A percentile compares a stretch with the other conserved stretches of the same genome.
These are phyloP conservation scores for Pteropus alecto DNA, from an alignment of 2,113 vertebrate genomes.

Conservation along the genomic window DNA sequence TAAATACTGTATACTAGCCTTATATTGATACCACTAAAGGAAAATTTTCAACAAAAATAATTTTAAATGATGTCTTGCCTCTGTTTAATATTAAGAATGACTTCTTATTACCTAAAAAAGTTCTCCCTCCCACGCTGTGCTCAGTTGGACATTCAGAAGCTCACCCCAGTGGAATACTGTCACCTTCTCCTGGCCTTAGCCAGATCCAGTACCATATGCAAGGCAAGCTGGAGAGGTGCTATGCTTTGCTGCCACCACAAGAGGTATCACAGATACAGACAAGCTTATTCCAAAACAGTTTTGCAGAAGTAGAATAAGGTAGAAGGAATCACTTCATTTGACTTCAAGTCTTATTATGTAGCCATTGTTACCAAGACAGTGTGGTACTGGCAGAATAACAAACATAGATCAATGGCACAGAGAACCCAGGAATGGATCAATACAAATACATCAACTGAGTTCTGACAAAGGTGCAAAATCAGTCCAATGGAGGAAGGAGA, in stretches of 20 bases:
- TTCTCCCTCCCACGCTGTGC: neutral
- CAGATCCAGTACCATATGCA: neutral
- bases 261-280: neutral
- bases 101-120: slow-evolving; percentile 7
- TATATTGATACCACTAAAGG: neutral
- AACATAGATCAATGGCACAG: neutral
- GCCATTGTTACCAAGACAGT: neutral
- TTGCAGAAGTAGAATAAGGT: neutral
- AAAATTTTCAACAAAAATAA: slow-evolving; percentile 29
- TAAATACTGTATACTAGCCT: neutral
- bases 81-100: slow-evolving; percentile 26
- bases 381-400: neutral
- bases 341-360: neutral
- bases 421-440: neutral
- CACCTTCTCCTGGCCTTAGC: neutral
- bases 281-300: neutral
- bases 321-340: neutral
- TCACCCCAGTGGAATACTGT: neutral
- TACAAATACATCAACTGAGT: neutral
- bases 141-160: neutral
- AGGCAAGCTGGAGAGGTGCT: neutral
- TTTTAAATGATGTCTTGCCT: slow-evolving; percentile 2
- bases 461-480: neutral
- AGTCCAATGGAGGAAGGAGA: neutral
- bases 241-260: neutral